Conservation (phyloP, 2,888 invertebrate species). For the Brachyopa scutellaris region DNA sequence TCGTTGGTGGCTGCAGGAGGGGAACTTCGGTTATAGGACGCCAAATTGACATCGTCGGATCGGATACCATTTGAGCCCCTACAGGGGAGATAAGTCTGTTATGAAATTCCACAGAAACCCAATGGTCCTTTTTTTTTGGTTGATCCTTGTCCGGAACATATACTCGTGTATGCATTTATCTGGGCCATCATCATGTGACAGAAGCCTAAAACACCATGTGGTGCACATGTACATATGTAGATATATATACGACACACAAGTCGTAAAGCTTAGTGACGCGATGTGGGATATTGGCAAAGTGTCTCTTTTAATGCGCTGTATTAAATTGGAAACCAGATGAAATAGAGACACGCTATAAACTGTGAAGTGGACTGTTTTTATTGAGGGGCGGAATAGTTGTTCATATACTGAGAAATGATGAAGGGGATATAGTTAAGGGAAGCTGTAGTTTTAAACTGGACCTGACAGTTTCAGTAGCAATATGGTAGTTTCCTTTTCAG, state of each 20-base stretch:
- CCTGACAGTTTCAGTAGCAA: too few species aligned
- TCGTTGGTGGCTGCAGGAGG: constrained; percentile 10
- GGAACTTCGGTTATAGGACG: constrained; percentile 27
- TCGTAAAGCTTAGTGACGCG: constrained; percentile 23
- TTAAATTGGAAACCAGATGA: constrained; percentile 15
- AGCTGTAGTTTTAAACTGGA: too few species aligned
- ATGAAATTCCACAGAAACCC: constrained; percentile 37
- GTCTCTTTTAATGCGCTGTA: constrained; percentile 6
- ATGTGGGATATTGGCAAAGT: constrained; percentile 9
- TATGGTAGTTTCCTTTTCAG: too few species aligned
- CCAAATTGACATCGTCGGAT: constrained; percentile 56
- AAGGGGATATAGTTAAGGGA: too few species aligned
- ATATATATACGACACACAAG: constrained; percentile 11
- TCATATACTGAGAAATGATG: not conserved
- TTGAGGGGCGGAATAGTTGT: not conserved
- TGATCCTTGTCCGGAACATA: constrained; percentile 29
- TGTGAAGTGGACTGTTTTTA: not conserved
- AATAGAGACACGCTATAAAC: not conserved
- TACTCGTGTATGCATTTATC: constrained; percentile 48
- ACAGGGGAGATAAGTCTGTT: constrained; percentile 62
- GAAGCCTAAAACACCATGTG: constrained; percentile 13
- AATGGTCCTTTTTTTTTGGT: not conserved
- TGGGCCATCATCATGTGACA: constrained; percentile 50
- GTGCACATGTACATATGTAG: constrained; percentile 6
- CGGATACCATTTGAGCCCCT: constrained; percentile 56